These are phyloP conservation scores for Cossypha caffra DNA, from an alignment of 2,797 vertebrate species.

Conservation along the genomic window DNA sequence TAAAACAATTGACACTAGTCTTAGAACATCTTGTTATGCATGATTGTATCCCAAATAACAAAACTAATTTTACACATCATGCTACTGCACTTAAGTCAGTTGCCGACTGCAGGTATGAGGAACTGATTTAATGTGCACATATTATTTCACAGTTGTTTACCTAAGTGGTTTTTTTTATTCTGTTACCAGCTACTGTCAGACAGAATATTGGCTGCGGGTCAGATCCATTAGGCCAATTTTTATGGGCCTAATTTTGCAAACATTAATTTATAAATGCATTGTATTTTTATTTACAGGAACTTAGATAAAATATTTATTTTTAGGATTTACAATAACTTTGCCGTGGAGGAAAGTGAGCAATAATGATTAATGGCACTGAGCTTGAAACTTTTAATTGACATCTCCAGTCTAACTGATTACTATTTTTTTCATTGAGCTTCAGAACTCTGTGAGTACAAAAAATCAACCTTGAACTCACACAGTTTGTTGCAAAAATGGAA, in stretches of 20 bases:
- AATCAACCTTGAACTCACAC: not conserved
- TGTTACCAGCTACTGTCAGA: not conserved
- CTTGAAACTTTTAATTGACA: not conserved
- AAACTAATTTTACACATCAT: not conserved
- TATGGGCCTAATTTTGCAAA: not conserved
- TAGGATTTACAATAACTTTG: not conserved
- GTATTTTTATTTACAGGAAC: not conserved
- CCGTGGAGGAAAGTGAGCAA: not conserved
- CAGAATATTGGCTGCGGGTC: not conserved
- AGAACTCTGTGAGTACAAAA: not conserved
- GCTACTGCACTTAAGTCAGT: not conserved
- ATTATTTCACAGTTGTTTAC: not conserved
- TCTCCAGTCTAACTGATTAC: not conserved
- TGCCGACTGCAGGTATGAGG: not conserved
- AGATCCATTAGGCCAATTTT: not conserved
- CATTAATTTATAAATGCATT: not conserved
- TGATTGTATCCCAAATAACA: not conserved
- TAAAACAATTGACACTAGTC: not conserved
- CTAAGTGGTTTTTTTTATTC: not conserved
- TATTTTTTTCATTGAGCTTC: not conserved
- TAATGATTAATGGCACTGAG: not conserved
- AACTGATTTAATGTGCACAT: not conserved
- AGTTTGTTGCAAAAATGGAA: not conserved
- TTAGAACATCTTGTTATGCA: not conserved
- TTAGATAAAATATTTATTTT: not conserved